These are phyloP conservation scores for Drosophila rubida DNA, from an alignment of 2,888 invertebrate genomes.

Conservation along the genomic window DNA sequence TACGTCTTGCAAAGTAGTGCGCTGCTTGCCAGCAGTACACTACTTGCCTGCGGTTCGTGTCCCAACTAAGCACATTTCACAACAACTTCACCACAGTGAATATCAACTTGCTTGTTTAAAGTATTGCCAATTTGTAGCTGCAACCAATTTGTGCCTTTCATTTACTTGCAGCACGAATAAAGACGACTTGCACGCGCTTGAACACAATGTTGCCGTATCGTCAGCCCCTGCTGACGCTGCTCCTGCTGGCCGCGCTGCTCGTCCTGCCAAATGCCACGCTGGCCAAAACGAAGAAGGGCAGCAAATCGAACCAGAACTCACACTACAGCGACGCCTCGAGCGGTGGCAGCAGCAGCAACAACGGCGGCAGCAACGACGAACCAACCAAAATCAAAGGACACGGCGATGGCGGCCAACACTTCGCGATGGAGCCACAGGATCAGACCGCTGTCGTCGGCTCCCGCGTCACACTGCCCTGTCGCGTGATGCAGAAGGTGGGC, in stretches of 20 bases:
- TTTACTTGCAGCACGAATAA: slow-evolving; percentile 39
- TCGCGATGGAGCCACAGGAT: slow-evolving; percentile 96
- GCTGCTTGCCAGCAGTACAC: neutral
- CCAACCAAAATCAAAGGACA: slow-evolving; percentile 60
- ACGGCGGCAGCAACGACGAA: slow-evolving; percentile 25
- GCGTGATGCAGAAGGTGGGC: slow-evolving; percentile 94
- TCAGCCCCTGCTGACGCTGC: slow-evolving; percentile 33
- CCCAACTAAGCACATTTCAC: neutral
- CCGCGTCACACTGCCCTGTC: slow-evolving; percentile 94
- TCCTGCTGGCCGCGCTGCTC: slow-evolving; percentile 39
- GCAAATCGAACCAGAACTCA: slow-evolving; percentile 64
- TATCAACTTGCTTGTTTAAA: neutral
- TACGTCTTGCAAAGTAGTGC: neutral
- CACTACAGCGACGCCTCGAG: slow-evolving; percentile 48
- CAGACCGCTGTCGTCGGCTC: slow-evolving; percentile 95
- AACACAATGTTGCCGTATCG: slow-evolving; percentile 37
- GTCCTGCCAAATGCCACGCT: slow-evolving; percentile 38
- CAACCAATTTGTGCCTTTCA: too few relatives aligned
- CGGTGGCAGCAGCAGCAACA: slow-evolving; percentile 14
- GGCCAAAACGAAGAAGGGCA: slow-evolving; percentile 85
- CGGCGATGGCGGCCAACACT: slow-evolving; percentile 88
- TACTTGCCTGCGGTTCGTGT: neutral
- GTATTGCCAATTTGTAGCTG: too few relatives aligned
- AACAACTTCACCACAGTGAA: neutral
- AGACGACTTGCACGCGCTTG: slow-evolving; percentile 8